A percentile compares a stretch with the other conserved stretches of the same genome.
Conservation (phyloP, 2,797 vertebrate genomes). For the Petrocephalus sullivani region DNA sequence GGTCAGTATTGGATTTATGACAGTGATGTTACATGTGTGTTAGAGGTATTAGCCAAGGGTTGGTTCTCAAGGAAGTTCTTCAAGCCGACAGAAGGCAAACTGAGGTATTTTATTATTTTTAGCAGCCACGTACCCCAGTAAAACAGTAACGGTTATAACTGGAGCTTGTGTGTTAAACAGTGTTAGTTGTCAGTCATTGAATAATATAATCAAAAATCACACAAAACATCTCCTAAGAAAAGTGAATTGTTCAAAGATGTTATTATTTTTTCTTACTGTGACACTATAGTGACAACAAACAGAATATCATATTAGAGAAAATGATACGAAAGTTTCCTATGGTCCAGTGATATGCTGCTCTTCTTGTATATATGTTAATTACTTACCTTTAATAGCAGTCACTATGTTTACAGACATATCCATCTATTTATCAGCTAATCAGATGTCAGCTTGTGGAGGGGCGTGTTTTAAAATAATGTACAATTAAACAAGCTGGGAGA, state of each 20-base stretch:
- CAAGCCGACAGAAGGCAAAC: neutral
- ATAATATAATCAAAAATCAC: neutral
- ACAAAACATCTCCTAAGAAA: neutral
- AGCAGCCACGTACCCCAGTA: neutral
- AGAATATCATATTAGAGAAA: conserved; percentile 35
- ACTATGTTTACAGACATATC: conserved; percentile 66
- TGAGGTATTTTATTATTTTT: neutral
- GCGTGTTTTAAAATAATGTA: conserved; percentile 11
- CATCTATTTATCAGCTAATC: conserved; percentile 46
- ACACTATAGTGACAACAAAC: conserved; percentile 26
- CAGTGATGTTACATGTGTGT: conserved; percentile 11
- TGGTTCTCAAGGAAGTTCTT: neutral
- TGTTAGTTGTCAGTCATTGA: neutral
- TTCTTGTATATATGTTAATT: conserved; percentile 39
- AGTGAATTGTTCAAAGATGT: conserved; percentile 4
- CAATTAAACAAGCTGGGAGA: neutral
- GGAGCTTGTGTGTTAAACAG: conserved; percentile 16
- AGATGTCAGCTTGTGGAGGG: neutral
- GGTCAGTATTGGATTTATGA: conserved; percentile 21
- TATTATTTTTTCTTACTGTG: neutral
- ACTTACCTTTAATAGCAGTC: conserved; percentile 55
- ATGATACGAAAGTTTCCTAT: conserved; percentile 37
- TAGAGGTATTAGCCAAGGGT: neutral
- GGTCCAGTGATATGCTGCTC: conserved; percentile 61
- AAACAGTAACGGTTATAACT: neutral